Evolutionary conservation across 2,888 invertebrate genomes (phyloP).

Genomic region (Amphimallon solstitiale): DNA sequence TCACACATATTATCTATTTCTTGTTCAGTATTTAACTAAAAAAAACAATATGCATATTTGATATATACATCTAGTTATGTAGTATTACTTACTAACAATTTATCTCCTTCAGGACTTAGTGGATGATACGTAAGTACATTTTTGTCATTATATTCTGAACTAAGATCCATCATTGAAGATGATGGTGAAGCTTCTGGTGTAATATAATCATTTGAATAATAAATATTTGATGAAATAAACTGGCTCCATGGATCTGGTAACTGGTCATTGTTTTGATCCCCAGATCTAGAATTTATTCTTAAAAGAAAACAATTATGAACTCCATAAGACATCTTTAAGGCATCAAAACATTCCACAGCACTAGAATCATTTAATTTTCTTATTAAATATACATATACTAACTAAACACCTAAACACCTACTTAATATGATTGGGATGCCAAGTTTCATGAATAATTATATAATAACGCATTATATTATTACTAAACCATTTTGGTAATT

Average conservation of each 20-base stretch:
- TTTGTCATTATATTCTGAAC: constrained; percentile 12
- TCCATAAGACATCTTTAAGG: constrained; percentile 89
- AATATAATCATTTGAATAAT: constrained; percentile 47
- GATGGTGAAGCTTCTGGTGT: constrained; percentile 55
- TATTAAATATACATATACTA: constrained; percentile 21
- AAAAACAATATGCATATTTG: constrained; percentile 4
- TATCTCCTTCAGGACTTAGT: constrained; percentile 74
- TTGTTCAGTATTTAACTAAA: constrained; percentile 14
- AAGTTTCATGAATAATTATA: constrained; percentile 87
- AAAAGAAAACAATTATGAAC: constrained; percentile 88
- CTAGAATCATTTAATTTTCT: constrained; percentile 62
- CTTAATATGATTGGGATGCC: constrained; percentile 78
- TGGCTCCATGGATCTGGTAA: constrained; percentile 88
- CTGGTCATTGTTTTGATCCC: constrained; percentile 65
- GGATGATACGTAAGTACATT: constrained; percentile 70
- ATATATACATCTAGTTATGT: background rate
- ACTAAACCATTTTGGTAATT: constrained; percentile 85
- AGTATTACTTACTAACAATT: constrained; percentile 48
- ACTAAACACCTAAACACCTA: constrained; percentile 62
- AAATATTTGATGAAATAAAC: constrained; percentile 71
- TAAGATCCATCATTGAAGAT: constrained; percentile 42
- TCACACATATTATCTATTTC: background rate
- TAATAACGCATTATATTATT: constrained; percentile 87
- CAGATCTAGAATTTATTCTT: constrained; percentile 85
- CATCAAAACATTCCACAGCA: constrained; percentile 84